A percentile compares a stretch with the other conserved stretches of the same genome.
Conservation (phyloP, 2,113 vertebrate genomes). For the Speoplatyrhinus poulsoni region DNA sequence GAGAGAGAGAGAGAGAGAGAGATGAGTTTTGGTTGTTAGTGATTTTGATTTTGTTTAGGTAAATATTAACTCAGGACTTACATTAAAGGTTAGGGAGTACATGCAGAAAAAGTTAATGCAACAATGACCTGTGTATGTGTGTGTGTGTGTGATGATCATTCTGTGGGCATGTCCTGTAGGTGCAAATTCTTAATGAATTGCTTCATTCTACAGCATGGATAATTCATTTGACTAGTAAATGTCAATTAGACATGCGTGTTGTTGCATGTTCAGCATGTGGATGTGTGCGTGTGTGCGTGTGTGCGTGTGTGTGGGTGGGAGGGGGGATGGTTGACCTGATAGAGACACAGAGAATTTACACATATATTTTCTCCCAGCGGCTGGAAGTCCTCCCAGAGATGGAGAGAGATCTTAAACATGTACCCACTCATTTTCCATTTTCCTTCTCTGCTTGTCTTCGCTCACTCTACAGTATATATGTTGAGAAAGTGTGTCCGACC, state of each 20-base stretch:
- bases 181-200: too few relatives aligned
- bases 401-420: slow-evolving; percentile 38
- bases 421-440: slow-evolving; percentile 48
- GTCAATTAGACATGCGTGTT: background rate
- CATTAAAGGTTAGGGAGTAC: too few relatives aligned
- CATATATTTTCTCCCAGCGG: slow-evolving; percentile 49
- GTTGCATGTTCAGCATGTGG: slow-evolving; percentile 1
- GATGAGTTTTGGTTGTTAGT: too few relatives aligned
- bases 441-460: background rate
- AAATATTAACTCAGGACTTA: too few relatives aligned
- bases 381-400: slow-evolving; percentile 53
- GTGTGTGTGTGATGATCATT: background rate
- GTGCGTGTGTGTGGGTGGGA: too few relatives aligned
- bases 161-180: too few relatives aligned
- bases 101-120: too few relatives aligned
- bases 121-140: background rate
- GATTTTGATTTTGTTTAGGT: too few relatives aligned
- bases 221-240: too few relatives aligned
- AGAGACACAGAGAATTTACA: slow-evolving; percentile 39
- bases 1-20: too few relatives aligned
- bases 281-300: background rate
- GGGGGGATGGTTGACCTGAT: slow-evolving; percentile 18
- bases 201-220: too few relatives aligned
- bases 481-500: too few relatives aligned
- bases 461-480: background rate